Percentiles rank a stretch among this genome's conserved stretches.
Conservation (phyloP, 2,888 invertebrate genomes). For the Lucinisca nassula region DNA sequence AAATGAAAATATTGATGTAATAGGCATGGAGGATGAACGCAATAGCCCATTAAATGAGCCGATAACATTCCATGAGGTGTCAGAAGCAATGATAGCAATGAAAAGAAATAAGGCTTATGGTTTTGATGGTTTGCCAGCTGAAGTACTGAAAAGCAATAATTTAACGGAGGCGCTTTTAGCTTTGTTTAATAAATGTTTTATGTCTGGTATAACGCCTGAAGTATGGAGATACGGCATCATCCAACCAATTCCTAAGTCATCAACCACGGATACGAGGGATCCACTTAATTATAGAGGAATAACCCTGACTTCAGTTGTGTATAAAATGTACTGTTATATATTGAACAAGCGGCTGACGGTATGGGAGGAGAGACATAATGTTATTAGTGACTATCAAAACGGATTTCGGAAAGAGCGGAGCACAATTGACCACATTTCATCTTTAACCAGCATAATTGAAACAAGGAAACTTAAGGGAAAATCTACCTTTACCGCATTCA, state of each 20-base stretch:
- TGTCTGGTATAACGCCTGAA: slow-evolving; percentile 19
- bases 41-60: background rate
- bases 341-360: slow-evolving; percentile 18
- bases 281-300: slow-evolving; percentile 30
- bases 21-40: too few relatives aligned
- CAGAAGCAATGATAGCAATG: too few relatives aligned
- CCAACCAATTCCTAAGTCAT: slow-evolving; percentile 32
- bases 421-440: slow-evolving; percentile 35
- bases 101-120: too few relatives aligned
- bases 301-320: slow-evolving; percentile 24
- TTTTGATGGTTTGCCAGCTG: background rate
- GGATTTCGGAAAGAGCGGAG: slow-evolving; percentile 40
- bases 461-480: background rate
- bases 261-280: slow-evolving; percentile 20
- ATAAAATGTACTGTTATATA: slow-evolving; percentile 34
- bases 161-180: background rate
- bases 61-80: background rate
- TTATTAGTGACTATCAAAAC: slow-evolving; percentile 32
- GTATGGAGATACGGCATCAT: slow-evolving; percentile 24
- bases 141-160: background rate
- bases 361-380: slow-evolving; percentile 13
- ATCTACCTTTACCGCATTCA: background rate
- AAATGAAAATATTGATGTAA: background rate
- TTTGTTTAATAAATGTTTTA: slow-evolving; percentile 43
- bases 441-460: slow-evolving; percentile 19